Percentiles rank a stretch among this genome's conserved stretches.
Conservation (phyloP, 2,888 invertebrate genomes). For the Cinara cedri region DNA sequence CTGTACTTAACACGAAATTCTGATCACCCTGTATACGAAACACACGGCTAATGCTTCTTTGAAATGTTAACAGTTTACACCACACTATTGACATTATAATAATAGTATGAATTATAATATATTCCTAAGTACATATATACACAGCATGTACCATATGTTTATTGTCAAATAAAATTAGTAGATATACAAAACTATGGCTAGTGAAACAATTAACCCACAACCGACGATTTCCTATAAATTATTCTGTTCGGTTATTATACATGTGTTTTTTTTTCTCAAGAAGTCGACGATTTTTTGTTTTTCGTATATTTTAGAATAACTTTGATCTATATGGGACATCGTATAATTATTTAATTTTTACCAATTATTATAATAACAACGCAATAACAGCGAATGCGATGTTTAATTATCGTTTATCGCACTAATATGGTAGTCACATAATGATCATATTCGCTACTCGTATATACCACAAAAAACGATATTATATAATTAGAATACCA, state of each 20-base stretch:
- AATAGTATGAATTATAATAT: neutral
- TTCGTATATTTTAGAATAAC: neutral
- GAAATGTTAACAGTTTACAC: too few species aligned
- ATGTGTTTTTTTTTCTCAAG: neutral
- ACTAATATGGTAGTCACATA: too few species aligned
- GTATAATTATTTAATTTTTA: neutral
- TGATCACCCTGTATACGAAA: neutral
- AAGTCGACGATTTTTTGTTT: neutral
- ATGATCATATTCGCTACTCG: too few species aligned
- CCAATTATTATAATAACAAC: neutral
- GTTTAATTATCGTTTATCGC: slow-evolving; percentile 1
- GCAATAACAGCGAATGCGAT: neutral
- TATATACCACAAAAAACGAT: too few species aligned
- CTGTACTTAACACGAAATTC: too few species aligned
- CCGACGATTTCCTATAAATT: neutral
- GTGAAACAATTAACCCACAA: neutral
- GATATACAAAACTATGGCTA: neutral
- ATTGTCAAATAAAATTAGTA: neutral
- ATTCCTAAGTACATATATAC: neutral
- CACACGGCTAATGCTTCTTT: neutral
- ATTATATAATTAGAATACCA: too few species aligned
- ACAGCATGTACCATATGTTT: neutral
- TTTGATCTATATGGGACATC: neutral
- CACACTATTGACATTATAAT: neutral
- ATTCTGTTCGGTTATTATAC: neutral